Percentiles rank a stretch among this genome's conserved stretches.
phyloP scores from a whole-genome alignment of 1,140 invertebrate genomes.

The Physella acuta region DNA sequence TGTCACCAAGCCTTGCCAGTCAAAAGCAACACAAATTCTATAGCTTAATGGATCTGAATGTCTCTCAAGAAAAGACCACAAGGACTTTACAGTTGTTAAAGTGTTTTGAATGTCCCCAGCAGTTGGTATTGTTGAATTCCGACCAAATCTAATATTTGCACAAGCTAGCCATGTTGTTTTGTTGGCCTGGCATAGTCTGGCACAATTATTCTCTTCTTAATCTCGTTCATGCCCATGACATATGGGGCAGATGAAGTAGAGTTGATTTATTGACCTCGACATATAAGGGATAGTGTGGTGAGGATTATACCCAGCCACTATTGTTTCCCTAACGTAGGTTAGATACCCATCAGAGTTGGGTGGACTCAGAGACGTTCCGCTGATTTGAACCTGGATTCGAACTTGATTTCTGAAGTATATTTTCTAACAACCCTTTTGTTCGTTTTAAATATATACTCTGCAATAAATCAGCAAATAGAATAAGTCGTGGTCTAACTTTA shows the following conservation, averaged over 20 bases:
- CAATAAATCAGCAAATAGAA: conserved; percentile 35
- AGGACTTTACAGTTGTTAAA: conserved; percentile 24
- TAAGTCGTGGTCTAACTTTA: conserved; percentile 26
- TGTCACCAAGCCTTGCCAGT: conserved; percentile 31
- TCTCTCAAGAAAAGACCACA: conserved; percentile 34
- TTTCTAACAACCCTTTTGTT: conserved; percentile 32
- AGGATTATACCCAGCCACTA: too few species aligned
- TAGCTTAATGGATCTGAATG: conserved; percentile 30
- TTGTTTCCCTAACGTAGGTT: too few species aligned
- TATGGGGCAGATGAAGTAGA: too few species aligned
- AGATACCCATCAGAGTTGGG: too few species aligned
- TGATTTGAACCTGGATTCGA: too few species aligned
- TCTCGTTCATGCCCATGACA: too few species aligned
- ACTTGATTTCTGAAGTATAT: conserved; percentile 18
- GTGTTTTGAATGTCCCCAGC: conserved; percentile 34
- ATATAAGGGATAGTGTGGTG: too few species aligned
- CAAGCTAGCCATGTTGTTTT: conserved; percentile 30
- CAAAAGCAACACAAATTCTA: conserved; percentile 38
- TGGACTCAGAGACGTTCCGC: too few species aligned
- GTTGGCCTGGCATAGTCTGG: conserved; percentile 25
- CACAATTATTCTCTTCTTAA: too few species aligned
- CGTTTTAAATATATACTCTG: conserved; percentile 34
- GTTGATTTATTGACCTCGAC: too few species aligned
- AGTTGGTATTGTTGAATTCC: conserved; percentile 36
- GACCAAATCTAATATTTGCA: conserved; percentile 36